phyloP scores from a whole-genome alignment of 2,888 invertebrate genomes.

The Proisotoma minuta region DNA sequence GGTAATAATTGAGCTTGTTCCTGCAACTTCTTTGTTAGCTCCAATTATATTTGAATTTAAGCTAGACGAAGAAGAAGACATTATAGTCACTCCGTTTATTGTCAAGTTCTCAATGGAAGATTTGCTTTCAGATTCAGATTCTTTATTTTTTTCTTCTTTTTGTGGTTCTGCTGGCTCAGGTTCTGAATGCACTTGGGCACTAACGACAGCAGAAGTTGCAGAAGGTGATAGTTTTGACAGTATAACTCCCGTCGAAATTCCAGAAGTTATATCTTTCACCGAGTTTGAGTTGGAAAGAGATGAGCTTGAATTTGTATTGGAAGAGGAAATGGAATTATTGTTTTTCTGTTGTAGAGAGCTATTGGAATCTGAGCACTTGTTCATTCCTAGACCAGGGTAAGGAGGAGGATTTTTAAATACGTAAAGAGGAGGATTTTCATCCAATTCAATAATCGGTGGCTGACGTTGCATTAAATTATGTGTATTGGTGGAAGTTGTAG shows the following conservation, averaged over 20 bases:
- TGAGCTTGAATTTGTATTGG: neutral
- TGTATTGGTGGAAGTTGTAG: no score
- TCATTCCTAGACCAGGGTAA: conserved; percentile 58
- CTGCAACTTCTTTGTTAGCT: no score
- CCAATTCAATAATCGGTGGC: no score
- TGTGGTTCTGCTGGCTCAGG: conserved; percentile 3
- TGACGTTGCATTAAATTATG: no score
- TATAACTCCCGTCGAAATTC: neutral
- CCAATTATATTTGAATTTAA: no score
- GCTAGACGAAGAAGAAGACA: no score
- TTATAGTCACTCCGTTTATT: no score
- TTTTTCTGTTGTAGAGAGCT: neutral
- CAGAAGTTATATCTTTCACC: no score
- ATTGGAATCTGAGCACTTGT: neutral
- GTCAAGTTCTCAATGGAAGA: no score
- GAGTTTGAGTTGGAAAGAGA: neutral
- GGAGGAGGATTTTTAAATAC: conserved; percentile 80
- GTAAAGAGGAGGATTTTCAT: conserved; percentile 55
- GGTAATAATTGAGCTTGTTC: no score
- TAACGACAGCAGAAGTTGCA: conserved; percentile 32
- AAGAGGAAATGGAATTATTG: neutral
- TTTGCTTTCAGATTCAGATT: no score
- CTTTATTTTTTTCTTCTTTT: neutral
- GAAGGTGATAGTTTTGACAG: conserved; percentile 10
- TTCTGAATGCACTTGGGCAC: conserved; percentile 34